Conservation (phyloP, 2,797 vertebrate genomes). For the Lycodopsis pacificus region DNA sequence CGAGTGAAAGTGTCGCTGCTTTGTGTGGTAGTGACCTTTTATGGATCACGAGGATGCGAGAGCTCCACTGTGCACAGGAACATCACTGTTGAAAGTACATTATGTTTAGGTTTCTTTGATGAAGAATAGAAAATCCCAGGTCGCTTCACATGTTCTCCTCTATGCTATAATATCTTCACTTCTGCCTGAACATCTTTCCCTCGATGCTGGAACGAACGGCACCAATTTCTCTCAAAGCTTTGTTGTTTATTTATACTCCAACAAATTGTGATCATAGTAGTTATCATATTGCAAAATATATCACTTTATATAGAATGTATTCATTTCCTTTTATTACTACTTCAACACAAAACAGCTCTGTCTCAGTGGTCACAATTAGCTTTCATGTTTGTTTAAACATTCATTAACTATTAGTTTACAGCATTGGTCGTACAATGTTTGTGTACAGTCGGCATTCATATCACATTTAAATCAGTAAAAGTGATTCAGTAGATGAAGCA, state of each 20-base stretch:
- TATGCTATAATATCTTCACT: not conserved
- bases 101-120: constrained; percentile 49
- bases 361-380: constrained; percentile 4
- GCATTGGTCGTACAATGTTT: not conserved
- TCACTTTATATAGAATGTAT: constrained; percentile 19
- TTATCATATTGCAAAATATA: constrained; percentile 20
- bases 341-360: constrained; percentile 16
- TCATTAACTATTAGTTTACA: constrained; percentile 8
- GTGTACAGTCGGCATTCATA: not conserved
- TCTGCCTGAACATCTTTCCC: not conserved
- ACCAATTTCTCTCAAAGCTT: not conserved
- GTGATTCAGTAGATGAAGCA: constrained; percentile 7
- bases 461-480: constrained; percentile 1
- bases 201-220: not conserved
- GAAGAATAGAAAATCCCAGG: constrained; percentile 46
- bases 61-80: constrained; percentile 50
- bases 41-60: constrained; percentile 62
- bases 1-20: constrained; percentile 70
- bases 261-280: constrained; percentile 14
- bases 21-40: constrained; percentile 74
- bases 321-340: constrained; percentile 32
- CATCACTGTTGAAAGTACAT: constrained; percentile 52
- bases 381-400: constrained; percentile 13
- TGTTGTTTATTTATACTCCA: not conserved
- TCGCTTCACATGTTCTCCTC: constrained; percentile 8